A percentile compares a stretch with the other conserved stretches of the same genome.
phyloP scores from a whole-genome alignment of 2,113 vertebrate species.

The Polypterus bichir region DNA sequence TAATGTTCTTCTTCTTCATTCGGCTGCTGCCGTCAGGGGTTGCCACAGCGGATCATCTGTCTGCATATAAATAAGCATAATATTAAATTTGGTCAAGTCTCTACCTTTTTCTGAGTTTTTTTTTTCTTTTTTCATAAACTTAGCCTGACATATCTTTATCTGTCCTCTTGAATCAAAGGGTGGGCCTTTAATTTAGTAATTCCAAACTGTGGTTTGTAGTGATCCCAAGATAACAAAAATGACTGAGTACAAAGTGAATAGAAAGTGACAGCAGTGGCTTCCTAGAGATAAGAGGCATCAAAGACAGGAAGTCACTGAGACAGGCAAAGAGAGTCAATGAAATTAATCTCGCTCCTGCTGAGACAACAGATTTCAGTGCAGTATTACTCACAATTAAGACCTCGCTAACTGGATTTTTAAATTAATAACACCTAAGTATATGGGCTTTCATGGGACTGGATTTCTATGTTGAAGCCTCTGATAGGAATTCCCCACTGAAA shows the following conservation, averaged over 20 bases:
- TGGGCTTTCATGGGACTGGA: constrained; percentile 11
- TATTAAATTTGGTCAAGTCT: no score
- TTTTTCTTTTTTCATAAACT: no score
- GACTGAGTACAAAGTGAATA: constrained; percentile 37
- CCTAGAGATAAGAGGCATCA: constrained; percentile 39
- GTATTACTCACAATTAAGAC: constrained; percentile 23
- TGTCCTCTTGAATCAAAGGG: no score
- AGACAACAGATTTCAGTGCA: constrained; percentile 34
- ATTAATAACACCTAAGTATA: constrained; percentile 21
- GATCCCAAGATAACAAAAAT: constrained; percentile 31
- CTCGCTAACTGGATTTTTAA: constrained; percentile 21
- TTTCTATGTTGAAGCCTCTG: not conserved
- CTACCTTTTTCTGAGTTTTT: no score
- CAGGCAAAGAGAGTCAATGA: constrained; percentile 46
- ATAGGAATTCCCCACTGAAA: constrained; percentile 12
- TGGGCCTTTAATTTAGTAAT: no score
- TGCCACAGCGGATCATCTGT: no score
- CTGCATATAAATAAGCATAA: no score
- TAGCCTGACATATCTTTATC: no score
- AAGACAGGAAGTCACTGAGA: constrained; percentile 45
- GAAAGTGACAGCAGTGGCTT: constrained; percentile 41
- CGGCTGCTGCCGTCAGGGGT: no score
- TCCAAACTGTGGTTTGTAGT: constrained; percentile 21
- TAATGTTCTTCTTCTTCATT: no score
- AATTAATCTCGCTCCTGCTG: constrained; percentile 47